Base-by-base conservation (phyloP, 2,113 vertebrate species). In the Lycocorax pyrrhopterus region DNA sequence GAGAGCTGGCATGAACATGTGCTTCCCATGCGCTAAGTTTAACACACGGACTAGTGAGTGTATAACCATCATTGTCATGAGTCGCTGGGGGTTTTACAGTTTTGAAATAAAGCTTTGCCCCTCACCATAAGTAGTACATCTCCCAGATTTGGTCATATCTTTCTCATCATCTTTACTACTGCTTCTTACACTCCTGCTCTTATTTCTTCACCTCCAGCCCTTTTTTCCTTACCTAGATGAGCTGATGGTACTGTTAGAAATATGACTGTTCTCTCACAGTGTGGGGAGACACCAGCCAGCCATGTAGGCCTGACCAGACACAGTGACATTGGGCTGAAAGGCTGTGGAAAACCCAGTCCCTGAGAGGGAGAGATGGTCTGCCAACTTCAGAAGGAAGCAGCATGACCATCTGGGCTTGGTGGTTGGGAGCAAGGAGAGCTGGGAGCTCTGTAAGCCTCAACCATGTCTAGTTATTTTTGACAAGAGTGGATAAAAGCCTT, bases 361-460 rank as follows among this genome's bases (percentile, higher is more conserved):
- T 63, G 58, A 55, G 55, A 83, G 35, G 55, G 59, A 83, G 12
- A 82, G 19, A 20, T 71, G 49, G 22, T n/a, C 72, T 43, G 32
- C 62, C 77, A 46, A 33, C 29, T 79, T 68, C 44, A 47, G 49
- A 74, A 43, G 49, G 59, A 77, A 76, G 37, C 1, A 17, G 49
- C 18, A 29, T 72, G 46, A 44, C 74, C 63, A 58, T 59, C 26
- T 53, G 49, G 44, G 26, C 49, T 84, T 77, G 29, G 21, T 17
- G 32, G 18, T 6, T 52, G 56, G 41, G 33, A 71, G 52, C 39
- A 90, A 93, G 33, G 49, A 77, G 62, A 93, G 72, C 41, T 60
- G 47, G 62, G 79, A 80, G 35, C 37, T 87, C 75, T 69, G 22
- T 66, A 77, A 88, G n/a, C 43, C 83, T 94, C 93, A 92, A 56